These are phyloP conservation scores for Oxygymnocypris stewartii DNA, from an alignment of 2,113 vertebrate genomes.

Conservation along the genomic window DNA sequence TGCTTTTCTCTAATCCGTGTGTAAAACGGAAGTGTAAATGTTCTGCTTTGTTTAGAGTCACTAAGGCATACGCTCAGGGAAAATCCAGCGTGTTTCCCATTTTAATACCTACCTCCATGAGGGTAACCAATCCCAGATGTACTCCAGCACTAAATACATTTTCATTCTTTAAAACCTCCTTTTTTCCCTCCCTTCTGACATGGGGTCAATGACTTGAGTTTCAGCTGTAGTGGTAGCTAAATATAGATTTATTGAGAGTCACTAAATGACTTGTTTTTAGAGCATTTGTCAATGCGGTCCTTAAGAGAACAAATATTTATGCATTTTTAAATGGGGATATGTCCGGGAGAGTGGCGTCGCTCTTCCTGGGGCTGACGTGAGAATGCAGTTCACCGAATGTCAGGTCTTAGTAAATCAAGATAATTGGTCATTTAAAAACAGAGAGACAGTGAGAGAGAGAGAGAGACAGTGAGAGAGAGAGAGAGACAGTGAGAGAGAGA, in stretches of 20 bases:
- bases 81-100: conserved; percentile 63
- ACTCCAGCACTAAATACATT: conserved; percentile 58
- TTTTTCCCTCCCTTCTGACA: conserved; percentile 43
- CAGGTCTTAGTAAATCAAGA: conserved; percentile 55
- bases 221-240: conserved; percentile 49
- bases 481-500: too few species aligned
- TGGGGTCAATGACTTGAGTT: conserved; percentile 58
- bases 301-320: conserved; percentile 57
- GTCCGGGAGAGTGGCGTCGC: conserved; percentile 45
- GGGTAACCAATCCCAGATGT: conserved; percentile 68
- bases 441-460: conserved; percentile 7
- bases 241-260: conserved; percentile 59
- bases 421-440: conserved; percentile 43
- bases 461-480: too few species aligned
- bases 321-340: conserved; percentile 46
- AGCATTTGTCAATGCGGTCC: conserved; percentile 48
- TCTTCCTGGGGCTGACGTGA: conserved; percentile 16
- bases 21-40: conserved; percentile 61
- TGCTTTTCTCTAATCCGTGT: conserved; percentile 41
- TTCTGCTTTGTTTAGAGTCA: conserved; percentile 65
- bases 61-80: conserved; percentile 60
- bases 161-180: conserved; percentile 58
- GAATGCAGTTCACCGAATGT: conserved; percentile 39
- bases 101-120: conserved; percentile 66
- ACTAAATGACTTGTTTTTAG: conserved; percentile 58